Evolutionary conservation across 1,140 invertebrate species (phyloP).

Genomic region (Drosophila ironensis): DNA sequence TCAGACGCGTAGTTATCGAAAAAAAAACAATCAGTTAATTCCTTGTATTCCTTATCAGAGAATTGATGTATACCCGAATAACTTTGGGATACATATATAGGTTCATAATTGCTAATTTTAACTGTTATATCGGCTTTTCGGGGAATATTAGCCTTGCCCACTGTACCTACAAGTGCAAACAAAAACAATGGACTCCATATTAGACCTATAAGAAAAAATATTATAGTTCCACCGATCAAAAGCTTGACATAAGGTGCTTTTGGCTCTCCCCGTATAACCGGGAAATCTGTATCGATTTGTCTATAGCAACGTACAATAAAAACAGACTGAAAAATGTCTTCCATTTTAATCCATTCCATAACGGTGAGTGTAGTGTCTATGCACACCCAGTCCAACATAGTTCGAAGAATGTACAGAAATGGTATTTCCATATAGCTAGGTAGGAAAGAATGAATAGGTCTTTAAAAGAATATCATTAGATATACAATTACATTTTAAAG

Average conservation of each 20-base stretch:
- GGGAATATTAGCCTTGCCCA: constrained; percentile 93
- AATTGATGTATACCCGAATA: constrained; percentile 52
- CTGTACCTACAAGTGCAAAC: constrained; percentile 96
- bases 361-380: constrained; percentile 98
- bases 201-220: constrained; percentile 93
- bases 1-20: constrained; percentile 86
- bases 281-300: constrained; percentile 94
- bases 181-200: constrained; percentile 98
- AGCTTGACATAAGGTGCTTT: constrained; percentile 93
- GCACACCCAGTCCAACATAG: constrained; percentile 99
- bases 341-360: constrained; percentile 99
- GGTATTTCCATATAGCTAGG: constrained; percentile 96
- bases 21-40: constrained; percentile 28
- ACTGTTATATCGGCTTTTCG: constrained; percentile 91
- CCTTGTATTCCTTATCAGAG: constrained; percentile 25
- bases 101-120: constrained; percentile 94
- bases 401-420: constrained; percentile 97
- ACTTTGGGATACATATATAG: constrained; percentile 88
- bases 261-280: constrained; percentile 91
- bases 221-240: constrained; percentile 92
- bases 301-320: constrained; percentile 96
- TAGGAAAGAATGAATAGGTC: too few species aligned
- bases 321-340: constrained; percentile 98
- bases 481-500: constrained; percentile 90
- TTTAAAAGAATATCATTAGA: background rate